Base-by-base conservation (phyloP, 1,140 invertebrate genomes). In the Thaumetopoea pityocampa region DNA sequence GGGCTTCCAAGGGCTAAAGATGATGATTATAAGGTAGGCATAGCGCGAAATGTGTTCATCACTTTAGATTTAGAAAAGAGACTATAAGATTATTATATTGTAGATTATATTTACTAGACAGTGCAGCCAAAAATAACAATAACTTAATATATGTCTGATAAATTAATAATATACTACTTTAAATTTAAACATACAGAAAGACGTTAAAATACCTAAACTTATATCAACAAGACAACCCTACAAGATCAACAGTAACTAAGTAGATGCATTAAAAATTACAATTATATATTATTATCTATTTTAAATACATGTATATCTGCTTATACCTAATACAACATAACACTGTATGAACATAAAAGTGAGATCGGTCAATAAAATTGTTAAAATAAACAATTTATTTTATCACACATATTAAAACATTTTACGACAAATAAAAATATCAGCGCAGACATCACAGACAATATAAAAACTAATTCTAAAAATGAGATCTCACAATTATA, bases 401-500 rank as follows among this genome's bases (percentile, higher is more conserved):
- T n/a, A n/a, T n/a, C n/a, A n/a, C n/a, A n/a, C n/a, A 45, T 45
- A 37, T 49, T 37, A 49, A 20, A n/a, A n/a, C n/a, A n/a, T n/a
- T n/a, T 32, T 3, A 32, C 44, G 50, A 63, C 43, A 46, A 34
- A 60, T 35, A 28, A 70, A 65, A 63, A 76, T 67, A 73, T 77
- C 65, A 56, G 59, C 47, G 57, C 35, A 54, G 61, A 68, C 58
- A 78, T 76, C 71, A 81, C 64, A 73, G 63, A 64, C 55, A 38
- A 42, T 49, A 51, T 61, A n/a, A n/a, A 48, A 26, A 55, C 55
- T 74, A 69, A 62, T 55, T 45, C 61, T 67, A 65, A 60, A 29
- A 29, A 53, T 66, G 62, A 71, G 67, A 82, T 68, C 72, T 78
- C 74, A 82, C 72, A 58, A 58, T 77, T 76, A 77, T 59, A 78